Base-by-base conservation (phyloP, 2,888 invertebrate species). In the Trichopoda pennipes region DNA sequence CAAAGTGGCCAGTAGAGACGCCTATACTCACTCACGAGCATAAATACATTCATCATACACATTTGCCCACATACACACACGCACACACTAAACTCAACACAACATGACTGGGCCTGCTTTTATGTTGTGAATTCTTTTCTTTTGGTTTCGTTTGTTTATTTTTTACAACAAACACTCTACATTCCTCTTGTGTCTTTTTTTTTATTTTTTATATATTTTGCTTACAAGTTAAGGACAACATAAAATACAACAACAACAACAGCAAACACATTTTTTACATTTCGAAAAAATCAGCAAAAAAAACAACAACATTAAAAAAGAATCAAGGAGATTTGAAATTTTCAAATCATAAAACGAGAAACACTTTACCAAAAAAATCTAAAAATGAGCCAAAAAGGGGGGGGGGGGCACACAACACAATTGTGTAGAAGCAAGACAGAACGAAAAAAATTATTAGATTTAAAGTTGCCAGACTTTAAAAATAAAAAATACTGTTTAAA, bases 191-290 rank as follows among this genome's bases (percentile, higher is more conserved):
- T 47, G 38, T 51, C 16, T 38, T 53, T 23, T 28, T 56, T 56
- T 49, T 0, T 44, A 21, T 35, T 49, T 51, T 72, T 44, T 47
- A n/a, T n/a, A n/a, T 28, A 28, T 60, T 66, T 68, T 72, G 80
- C 72, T 73, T 69, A 73, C 61, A 68, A 77, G 47, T 78, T n/a
- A 69, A 74, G 64, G 70, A 66, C 79, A 77, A 42, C 55, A 72
- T 51, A 70, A 60, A 17, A 17, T 16, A 17, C 12, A 61, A 73
- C 28, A 38, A 63, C 28, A 44, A 44, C 55, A 55, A 73, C 44
- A 32, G 53, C 28, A 38, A 28, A 17, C 28, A 49, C 32, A 19
- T 21, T 58, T 58, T 47, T 49, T 19, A 58, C 19, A 58, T 23
- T 28, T 47, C 56, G 19, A 53, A 53, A 60, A 61, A 60, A 49